A percentile compares a stretch with the other conserved stretches of the same genome.
These are phyloP conservation scores for Enteromius thamalakanensis DNA, from an alignment of 2,797 vertebrate species.

Conservation along the genomic window DNA sequence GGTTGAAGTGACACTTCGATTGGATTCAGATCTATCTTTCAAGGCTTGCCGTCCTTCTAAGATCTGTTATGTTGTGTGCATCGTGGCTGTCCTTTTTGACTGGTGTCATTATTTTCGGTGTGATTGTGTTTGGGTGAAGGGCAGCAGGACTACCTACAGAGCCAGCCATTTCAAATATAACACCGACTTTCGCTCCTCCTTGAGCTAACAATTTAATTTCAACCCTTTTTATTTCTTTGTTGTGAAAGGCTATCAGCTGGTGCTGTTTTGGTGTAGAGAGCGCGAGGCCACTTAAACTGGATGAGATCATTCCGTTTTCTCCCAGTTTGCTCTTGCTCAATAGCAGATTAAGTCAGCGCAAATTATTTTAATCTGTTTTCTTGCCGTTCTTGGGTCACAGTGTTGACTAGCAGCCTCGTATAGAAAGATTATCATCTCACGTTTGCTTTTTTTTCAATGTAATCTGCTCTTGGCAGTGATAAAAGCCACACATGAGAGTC, in stretches of 20 bases:
- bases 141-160: conserved; percentile 7
- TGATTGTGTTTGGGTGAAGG: conserved; percentile 19
- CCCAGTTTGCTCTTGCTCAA: neutral
- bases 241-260: neutral
- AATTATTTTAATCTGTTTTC: conserved; percentile 34
- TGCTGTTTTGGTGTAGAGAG: neutral
- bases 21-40: neutral
- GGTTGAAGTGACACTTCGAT: neutral
- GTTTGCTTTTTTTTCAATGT: conserved; percentile 67
- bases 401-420: conserved; percentile 58
- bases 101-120: conserved; percentile 29
- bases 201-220: conserved; percentile 9
- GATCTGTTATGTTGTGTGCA: neutral
- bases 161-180: neutral
- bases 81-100: neutral
- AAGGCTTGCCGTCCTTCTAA: neutral
- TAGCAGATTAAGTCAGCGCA: conserved; percentile 35
- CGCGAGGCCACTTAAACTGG: neutral
- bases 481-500: conserved; percentile 62
- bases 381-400: conserved; percentile 47
- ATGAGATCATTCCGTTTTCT: conserved; percentile 16
- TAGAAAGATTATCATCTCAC: conserved; percentile 70
- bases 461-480: conserved; percentile 72
- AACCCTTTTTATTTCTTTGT: neutral
- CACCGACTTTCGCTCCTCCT: neutral